phyloP scores from a whole-genome alignment of 1,140 invertebrate species.

The Marisa cornuarietis region DNA sequence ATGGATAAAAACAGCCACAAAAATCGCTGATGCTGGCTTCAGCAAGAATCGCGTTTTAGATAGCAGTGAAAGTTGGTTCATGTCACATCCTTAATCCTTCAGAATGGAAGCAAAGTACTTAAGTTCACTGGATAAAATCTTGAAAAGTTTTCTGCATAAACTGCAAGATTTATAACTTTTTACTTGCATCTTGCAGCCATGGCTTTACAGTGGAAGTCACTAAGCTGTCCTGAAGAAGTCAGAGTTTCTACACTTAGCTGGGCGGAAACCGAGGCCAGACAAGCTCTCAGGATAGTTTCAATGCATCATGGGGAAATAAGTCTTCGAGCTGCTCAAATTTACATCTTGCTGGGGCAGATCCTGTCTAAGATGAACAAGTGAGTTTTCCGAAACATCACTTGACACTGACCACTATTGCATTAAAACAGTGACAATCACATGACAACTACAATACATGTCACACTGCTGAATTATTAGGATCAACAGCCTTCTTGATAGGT shows the following conservation, averaged over 20 bases:
- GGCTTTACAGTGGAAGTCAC: conserved; percentile 56
- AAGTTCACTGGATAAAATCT: background rate
- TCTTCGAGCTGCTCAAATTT: conserved; percentile 51
- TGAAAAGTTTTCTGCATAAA: background rate
- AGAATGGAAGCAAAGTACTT: too few relatives aligned
- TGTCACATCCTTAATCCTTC: too few relatives aligned
- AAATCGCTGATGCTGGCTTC: too few relatives aligned
- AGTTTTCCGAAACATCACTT: background rate
- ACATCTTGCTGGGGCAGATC: conserved; percentile 56
- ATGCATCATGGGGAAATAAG: conserved; percentile 55
- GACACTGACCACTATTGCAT: too few relatives aligned
- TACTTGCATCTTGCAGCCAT: conserved; percentile 41
- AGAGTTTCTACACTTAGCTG: conserved; percentile 46
- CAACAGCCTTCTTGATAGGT: too few relatives aligned
- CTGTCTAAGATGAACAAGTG: conserved; percentile 62
- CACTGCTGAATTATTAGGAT: too few relatives aligned
- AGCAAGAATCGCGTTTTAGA: too few relatives aligned
- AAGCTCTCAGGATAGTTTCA: conserved; percentile 46
- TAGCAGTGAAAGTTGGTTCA: too few relatives aligned
- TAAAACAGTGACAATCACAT: too few relatives aligned
- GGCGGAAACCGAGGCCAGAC: conserved; percentile 55
- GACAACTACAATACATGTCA: too few relatives aligned
- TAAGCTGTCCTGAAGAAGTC: conserved; percentile 46
- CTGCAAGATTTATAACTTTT: background rate
- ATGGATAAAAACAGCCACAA: too few relatives aligned